phyloP scores from a whole-genome alignment of 1,140 invertebrate species.

The Ganaspis sp. region DNA sequence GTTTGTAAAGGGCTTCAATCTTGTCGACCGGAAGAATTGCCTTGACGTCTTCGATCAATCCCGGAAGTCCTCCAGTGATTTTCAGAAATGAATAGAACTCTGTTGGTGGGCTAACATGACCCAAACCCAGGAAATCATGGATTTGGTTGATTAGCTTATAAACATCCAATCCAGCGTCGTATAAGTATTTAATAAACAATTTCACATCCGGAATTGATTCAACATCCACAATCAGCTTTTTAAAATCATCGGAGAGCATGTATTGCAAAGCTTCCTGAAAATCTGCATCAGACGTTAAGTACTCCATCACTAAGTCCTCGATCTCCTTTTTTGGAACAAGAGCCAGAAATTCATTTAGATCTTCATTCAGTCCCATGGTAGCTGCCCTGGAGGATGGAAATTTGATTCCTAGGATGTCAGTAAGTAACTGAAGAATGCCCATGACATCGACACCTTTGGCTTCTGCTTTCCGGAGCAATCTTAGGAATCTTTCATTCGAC shows the following conservation, averaged over 20 bases:
- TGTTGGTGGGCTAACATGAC: conserved; percentile 16
- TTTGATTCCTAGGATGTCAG: conserved; percentile 48
- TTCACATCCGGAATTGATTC: conserved; percentile 51
- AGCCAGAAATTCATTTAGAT: not conserved
- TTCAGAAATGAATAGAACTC: not conserved
- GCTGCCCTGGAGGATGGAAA: conserved; percentile 35
- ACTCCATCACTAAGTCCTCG: not conserved
- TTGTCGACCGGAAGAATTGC: conserved; percentile 54
- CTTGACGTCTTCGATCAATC: conserved; percentile 51
- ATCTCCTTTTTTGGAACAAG: not conserved
- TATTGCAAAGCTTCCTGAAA: conserved; percentile 47
- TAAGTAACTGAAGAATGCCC: conserved; percentile 44
- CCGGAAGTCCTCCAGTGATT: conserved; percentile 50
- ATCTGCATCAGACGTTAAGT: conserved; percentile 37
- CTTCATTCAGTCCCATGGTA: not conserved
- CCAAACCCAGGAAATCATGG: conserved; percentile 51
- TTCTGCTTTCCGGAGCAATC: conserved; percentile 41
- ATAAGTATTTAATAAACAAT: conserved; percentile 45
- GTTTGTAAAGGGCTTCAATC: conserved; percentile 51
- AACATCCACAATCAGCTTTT: conserved; percentile 44
- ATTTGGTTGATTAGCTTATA: conserved; percentile 49
- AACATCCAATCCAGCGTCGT: conserved; percentile 44
- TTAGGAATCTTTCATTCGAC: conserved; percentile 40
- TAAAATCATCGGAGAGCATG: conserved; percentile 51
- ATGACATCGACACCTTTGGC: conserved; percentile 50